Evolutionary conservation across 2,888 invertebrate species (phyloP), one percentile per base, ranked within the genome.

Genomic region (Reticulitermes lucifugus): DNA sequence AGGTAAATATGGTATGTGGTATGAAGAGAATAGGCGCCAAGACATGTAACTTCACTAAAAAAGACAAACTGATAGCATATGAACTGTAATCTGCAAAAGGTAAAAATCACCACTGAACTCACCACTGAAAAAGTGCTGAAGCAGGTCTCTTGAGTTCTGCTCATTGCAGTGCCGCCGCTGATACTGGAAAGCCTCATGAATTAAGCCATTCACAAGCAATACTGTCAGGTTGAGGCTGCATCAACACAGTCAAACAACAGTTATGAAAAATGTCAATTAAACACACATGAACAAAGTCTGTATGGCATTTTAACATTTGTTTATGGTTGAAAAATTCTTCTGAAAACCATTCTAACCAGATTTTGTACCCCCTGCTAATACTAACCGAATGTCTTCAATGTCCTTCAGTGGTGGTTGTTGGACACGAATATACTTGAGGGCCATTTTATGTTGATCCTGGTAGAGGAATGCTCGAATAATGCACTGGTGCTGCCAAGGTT

Each of bases 401-500:
- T 93, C 92, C 1, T 92, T 90, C 0, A 94, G 91, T 0, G 92
- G 93, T 86, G 90, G 94, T 90, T 91, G 93, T 83, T 93, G 90
- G 0, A 94, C 93, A 88, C 94, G 93, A 25, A 95, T 89, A 89
- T 96, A 96, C 35, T 94, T 93, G 29, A 96, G 90, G 0, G 96
- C 96, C 21, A 95, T 92, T 88, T 94, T 94, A 0, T 94, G 93
- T 88, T 96, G 94, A 87, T 94, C 93, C 89, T 96, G 95, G 0
- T 93, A 92, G 9, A 96, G 91, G 6, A 95, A 90, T 0, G 95
- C 92, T 9, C 94, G 93, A 9, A 96, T 89, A 0, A 95, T 94
- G 0, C 94, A 92, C 85, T 92, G 92, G 90, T 96, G 96, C 89
- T 96, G 96, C 95, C 96, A 96, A 18, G 93, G 92, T 46, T 93